Evolutionary conservation across 2,888 invertebrate species (phyloP), one percentile per base, ranked within the genome.

Genomic region (Habroteleia sp.): DNA sequence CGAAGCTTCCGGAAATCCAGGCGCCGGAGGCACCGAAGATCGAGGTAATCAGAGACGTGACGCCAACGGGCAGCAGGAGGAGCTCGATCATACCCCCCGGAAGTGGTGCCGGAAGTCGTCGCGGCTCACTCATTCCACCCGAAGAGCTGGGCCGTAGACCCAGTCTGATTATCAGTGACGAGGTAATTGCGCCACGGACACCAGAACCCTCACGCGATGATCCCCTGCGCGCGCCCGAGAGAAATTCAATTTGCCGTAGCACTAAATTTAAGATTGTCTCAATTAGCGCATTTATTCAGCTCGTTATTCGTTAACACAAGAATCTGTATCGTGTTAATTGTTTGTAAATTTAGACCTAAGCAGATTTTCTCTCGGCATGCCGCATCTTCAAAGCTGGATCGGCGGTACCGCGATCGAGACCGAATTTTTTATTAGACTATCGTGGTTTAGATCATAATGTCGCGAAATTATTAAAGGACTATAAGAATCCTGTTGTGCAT

Each of bases 121-220:
- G 97, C 82, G 97, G 97, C 68, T 97, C 97, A 48, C 92, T 97
- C 71, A 94, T 97, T 86, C 96, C 96, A 83, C 95, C 95, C 3
- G 96, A 96, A 88, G 94, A 93, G 89, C 93, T 94, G 89, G 94
- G 94, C 84, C 92, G 97, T 84, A 92, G 97, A 82, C 96, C 97
- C 80, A 96, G 96, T 82, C 92, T 97, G 81, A 95, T 97, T 85
- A 96, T 97, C 87, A 95, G 96, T 87, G 97, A 97, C 89, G 97
- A 97, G 96, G 97, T 97, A 94, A 89, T 33, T 37, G 8, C 91
- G 90, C 89, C 50, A 54, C 3, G 37, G 10, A 17, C 29, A n/a
- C n/a, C 42, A 17, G 4, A 4, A 25, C 20, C 33, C 52, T 42
- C 33, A 4, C 16, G 2, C 5, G 13, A 23, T 23, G 10, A 4